A percentile compares a stretch with the other conserved stretches of the same genome.
Evolutionary conservation across 2,888 invertebrate species (phyloP).

Genomic region (Oasisia sp.): DNA sequence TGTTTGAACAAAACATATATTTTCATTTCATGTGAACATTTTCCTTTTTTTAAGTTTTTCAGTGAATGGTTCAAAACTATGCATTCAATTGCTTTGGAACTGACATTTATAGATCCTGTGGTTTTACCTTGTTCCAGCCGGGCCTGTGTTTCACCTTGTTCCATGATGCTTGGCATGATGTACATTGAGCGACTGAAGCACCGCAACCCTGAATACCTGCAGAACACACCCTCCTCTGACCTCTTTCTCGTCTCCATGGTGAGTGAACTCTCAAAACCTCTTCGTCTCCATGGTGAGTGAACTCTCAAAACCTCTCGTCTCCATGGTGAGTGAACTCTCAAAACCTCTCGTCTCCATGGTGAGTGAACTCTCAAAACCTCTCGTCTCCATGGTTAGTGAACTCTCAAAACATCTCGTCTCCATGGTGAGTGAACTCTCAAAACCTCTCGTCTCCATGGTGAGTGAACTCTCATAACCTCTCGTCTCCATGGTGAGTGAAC

Average conservation of each 20-base stretch:
- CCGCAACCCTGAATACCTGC: constrained; percentile 84
- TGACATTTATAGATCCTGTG: constrained; percentile 77
- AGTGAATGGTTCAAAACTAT: not conserved
- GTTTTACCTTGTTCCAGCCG: constrained; percentile 73
- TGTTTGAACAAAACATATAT: not conserved
- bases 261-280: constrained; percentile 53
- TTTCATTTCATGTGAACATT: not conserved
- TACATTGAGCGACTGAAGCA: constrained; percentile 89
- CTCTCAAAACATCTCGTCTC: too few species aligned
- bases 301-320: too few species aligned
- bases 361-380: too few species aligned
- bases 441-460: constrained; percentile 89
- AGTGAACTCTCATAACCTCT: constrained; percentile 73
- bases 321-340: not conserved
- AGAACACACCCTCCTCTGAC: constrained; percentile 86
- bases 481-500: constrained; percentile 83
- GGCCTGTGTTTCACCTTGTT: constrained; percentile 90
- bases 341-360: too few species aligned
- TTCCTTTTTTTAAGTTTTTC: not conserved
- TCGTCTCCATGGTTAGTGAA: too few species aligned
- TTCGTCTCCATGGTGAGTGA: too few species aligned
- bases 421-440: too few species aligned
- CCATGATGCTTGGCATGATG: constrained; percentile 89
- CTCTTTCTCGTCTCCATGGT: constrained; percentile 95
- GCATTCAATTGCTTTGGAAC: too few species aligned